Percentiles rank a stretch among this genome's conserved stretches.
These are phyloP conservation scores for Loris lydekkerianus DNA, from an alignment of 2,797 vertebrate genomes.

Conservation along the genomic window DNA sequence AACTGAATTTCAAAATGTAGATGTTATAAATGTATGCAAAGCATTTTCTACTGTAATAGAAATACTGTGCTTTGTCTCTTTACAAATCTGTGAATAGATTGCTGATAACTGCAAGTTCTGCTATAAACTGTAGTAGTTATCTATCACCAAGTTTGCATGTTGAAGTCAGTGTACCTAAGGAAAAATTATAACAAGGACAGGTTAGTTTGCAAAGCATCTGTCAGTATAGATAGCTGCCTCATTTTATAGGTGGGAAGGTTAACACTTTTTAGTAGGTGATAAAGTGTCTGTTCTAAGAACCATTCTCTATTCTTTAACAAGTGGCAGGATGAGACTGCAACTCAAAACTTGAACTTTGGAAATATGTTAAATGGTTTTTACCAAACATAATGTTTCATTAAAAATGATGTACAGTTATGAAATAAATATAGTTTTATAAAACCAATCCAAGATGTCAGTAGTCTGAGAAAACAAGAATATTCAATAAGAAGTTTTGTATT, in stretches of 20 bases:
- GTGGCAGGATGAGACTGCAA: background rate
- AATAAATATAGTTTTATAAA: background rate
- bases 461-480: background rate
- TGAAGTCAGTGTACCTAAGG: conserved; percentile 9
- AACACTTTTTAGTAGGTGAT: conserved; percentile 4
- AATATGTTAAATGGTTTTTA: conserved; percentile 16
- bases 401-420: background rate
- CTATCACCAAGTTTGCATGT: conserved; percentile 33
- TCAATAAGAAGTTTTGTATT: background rate
- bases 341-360: conserved; percentile 44
- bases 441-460: background rate
- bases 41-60: conserved; percentile 53
- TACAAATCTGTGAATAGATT: conserved; percentile 57
- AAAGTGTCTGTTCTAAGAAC: background rate
- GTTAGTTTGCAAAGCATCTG: conserved; percentile 53
- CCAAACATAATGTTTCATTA: background rate
- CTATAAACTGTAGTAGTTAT: conserved; percentile 40
- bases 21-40: conserved; percentile 67
- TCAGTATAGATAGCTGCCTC: background rate
- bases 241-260: conserved; percentile 56
- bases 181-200: conserved; percentile 31
- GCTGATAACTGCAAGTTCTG: conserved; percentile 71
- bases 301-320: conserved; percentile 23
- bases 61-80: background rate
- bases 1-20: conserved; percentile 75